These are phyloP conservation scores for Akabosia matsudoensis DNA, from an alignment of 1,140 invertebrate genomes.

Conservation along the genomic window DNA sequence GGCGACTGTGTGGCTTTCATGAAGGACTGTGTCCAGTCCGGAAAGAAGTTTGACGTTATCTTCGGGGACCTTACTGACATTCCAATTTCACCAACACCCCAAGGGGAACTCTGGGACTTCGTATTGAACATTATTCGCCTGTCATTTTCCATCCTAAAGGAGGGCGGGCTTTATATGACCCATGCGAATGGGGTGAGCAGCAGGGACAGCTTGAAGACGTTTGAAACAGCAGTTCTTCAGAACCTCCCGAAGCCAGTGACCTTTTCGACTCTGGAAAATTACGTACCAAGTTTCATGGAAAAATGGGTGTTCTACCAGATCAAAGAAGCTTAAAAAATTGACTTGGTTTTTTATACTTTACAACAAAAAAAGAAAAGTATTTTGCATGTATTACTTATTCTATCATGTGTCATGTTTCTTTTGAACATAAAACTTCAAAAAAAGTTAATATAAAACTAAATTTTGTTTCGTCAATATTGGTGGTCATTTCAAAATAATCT, in stretches of 20 bases:
- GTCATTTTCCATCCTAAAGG: slow-evolving; percentile 71
- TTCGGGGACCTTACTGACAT: slow-evolving; percentile 90
- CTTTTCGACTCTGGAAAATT: slow-evolving; percentile 69
- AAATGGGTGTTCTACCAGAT: slow-evolving; percentile 82
- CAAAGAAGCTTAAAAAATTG: neutral
- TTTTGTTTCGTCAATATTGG: too few species aligned
- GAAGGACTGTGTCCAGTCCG: slow-evolving; percentile 71
- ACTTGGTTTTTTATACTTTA: too few species aligned
- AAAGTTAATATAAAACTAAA: too few species aligned
- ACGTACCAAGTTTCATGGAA: slow-evolving; percentile 84
- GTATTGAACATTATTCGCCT: slow-evolving; percentile 73
- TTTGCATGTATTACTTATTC: neutral
- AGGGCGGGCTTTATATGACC: slow-evolving; percentile 79
- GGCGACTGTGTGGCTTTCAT: slow-evolving; percentile 81
- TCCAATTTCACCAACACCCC: slow-evolving; percentile 69
- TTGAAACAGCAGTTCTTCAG: slow-evolving; percentile 64
- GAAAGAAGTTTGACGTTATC: slow-evolving; percentile 81
- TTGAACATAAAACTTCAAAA: too few species aligned
- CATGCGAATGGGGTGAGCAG: slow-evolving; percentile 78
- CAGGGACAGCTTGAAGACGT: slow-evolving; percentile 68
- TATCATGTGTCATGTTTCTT: too few species aligned
- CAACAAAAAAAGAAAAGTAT: neutral
- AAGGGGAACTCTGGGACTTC: slow-evolving; percentile 80
- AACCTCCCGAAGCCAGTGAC: slow-evolving; percentile 56
- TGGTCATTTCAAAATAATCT: too few species aligned